Percentiles rank a stretch among this genome's conserved stretches.
Conservation (phyloP, 2,888 invertebrate species). For the Nymphalis polychloros region DNA sequence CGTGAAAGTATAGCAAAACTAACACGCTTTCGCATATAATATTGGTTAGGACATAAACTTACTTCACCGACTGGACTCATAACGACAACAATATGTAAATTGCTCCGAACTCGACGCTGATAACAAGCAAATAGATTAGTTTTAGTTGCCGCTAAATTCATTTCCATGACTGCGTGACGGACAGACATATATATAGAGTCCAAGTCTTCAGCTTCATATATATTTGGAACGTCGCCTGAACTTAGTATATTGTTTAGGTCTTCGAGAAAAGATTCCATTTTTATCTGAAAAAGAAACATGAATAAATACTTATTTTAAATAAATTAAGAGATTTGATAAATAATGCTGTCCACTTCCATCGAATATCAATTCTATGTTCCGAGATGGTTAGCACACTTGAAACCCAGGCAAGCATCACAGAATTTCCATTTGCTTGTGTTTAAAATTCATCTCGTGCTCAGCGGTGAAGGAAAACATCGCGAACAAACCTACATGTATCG, state of each 20-base stretch:
- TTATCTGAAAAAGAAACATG: conserved; percentile 81
- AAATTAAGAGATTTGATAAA: background rate
- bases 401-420: too few species aligned
- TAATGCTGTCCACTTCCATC: background rate
- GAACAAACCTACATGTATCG: too few species aligned
- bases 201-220: conserved; percentile 91
- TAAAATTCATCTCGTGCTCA: too few species aligned
- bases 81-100: conserved; percentile 90
- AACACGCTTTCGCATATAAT: too few species aligned
- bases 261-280: conserved; percentile 92
- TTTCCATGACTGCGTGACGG: conserved; percentile 89
- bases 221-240: conserved; percentile 94
- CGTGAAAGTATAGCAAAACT: too few species aligned
- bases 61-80: conserved; percentile 91
- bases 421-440: too few species aligned
- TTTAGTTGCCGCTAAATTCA: conserved; percentile 87
- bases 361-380: background rate
- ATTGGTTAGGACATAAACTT: conserved; percentile 22
- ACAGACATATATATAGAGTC: conserved; percentile 88
- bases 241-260: conserved; percentile 94
- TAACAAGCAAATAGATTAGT: conserved; percentile 93
- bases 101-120: conserved; percentile 88
- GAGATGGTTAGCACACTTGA: too few species aligned
- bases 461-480: too few species aligned
- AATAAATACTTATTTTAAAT: too few species aligned